Base-by-base conservation (phyloP, 2,888 invertebrate species). In the Leucoma salicis region DNA sequence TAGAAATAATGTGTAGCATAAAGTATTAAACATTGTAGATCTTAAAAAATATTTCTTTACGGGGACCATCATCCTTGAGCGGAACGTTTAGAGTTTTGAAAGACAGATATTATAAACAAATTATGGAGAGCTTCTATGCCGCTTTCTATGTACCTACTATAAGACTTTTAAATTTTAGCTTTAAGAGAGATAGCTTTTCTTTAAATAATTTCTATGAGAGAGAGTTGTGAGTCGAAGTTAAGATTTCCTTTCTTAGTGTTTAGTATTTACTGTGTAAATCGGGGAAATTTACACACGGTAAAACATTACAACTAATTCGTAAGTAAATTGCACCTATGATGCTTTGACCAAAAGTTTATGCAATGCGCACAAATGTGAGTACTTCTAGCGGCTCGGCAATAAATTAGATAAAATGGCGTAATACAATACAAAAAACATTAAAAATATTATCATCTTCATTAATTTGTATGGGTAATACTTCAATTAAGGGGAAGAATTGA, bases 401-500 rank as follows among this genome's bases (percentile, higher is more conserved):
- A 63, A 49, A 38, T 48, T 46, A 45, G 53, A 29, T 55, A 59
- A 56, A 46, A 58, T 60, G 42, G 43, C 21, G 50, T 46, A 38
- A 56, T 42, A 51, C 50, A 46, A 57, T 57, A 57, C 1, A 12
- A 57, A 55, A 55, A 57, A 57, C 51, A 51, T 55, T 57, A 55
- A 57, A 57, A 50, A 43, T 35, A 43, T 25, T 24, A 49, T 60
- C 54, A 59, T 53, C 47, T 49, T 66, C 66, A 71, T 66, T 38
- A 49, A 52, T 38, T 45, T 38, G 71, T 82, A 68, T 79, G 70
- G 76, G 66, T 70, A 75, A 67, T 81, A 82, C 79, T 73, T 71
- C 78, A 86, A 85, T 85, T 82, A 80, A 77, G 89, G 90, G 90
- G 90, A 90, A 90, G 81, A 82, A 82, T 87, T 90, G 81, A 66